Percentiles rank a stretch among this genome's conserved stretches.
phyloP scores from a whole-genome alignment of 1,140 invertebrate genomes.

The Dufourea novaeangliae region DNA sequence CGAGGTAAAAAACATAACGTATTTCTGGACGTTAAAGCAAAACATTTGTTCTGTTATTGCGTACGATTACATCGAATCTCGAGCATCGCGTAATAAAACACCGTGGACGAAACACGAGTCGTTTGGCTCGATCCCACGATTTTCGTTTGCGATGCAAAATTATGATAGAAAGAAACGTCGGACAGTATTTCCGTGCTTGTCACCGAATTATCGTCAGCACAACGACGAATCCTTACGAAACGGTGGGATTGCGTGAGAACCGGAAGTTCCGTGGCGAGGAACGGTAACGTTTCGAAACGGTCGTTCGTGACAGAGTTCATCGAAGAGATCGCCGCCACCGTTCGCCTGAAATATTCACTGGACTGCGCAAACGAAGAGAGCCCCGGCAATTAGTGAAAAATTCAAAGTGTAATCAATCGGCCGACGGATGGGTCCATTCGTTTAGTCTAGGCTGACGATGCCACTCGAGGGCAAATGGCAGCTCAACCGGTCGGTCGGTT shows the following conservation, averaged over 20 bases:
- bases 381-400: constrained; percentile 39
- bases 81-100: too few relatives aligned
- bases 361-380: neutral
- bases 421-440: constrained; percentile 8
- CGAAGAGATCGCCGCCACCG: neutral
- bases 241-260: neutral
- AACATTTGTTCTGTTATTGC: too few relatives aligned
- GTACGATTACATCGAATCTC: too few relatives aligned
- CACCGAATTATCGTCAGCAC: neutral
- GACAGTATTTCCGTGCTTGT: neutral
- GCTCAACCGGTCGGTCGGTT: neutral
- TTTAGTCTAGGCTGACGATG: neutral
- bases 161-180: neutral
- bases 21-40: too few relatives aligned
- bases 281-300: neutral
- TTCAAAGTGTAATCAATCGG: constrained; percentile 36
- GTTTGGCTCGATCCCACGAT: too few relatives aligned
- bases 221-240: neutral
- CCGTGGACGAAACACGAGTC: too few relatives aligned
- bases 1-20: too few relatives aligned
- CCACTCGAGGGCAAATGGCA: neutral
- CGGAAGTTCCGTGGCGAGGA: neutral
- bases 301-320: constrained; percentile 9
- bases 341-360: constrained; percentile 1
- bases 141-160: too few relatives aligned